These are phyloP conservation scores for Tenthredo distinguenda DNA, from an alignment of 2,888 invertebrate species.

Conservation along the genomic window DNA sequence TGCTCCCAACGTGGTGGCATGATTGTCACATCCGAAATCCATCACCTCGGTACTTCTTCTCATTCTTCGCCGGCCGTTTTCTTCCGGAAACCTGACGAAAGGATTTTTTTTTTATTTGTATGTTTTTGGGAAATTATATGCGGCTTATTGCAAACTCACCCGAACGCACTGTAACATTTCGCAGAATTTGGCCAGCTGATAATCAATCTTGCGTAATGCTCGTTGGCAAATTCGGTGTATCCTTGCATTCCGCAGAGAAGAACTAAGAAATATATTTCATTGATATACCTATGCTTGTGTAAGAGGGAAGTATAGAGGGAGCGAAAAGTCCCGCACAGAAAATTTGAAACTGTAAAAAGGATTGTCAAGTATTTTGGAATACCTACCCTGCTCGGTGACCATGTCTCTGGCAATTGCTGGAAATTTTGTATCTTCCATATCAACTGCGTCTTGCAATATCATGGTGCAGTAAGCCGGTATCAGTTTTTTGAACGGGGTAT, in stretches of 20 bases:
- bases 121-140: not conserved
- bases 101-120: not conserved
- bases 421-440: slow-evolving; percentile 67
- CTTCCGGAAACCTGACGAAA: slow-evolving; percentile 44
- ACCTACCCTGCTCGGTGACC: slow-evolving; percentile 73
- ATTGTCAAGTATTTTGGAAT: not conserved
- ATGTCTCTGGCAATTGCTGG: slow-evolving; percentile 70
- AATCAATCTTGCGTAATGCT: slow-evolving; percentile 73
- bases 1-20: slow-evolving; percentile 77
- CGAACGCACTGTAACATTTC: slow-evolving; percentile 74
- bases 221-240: slow-evolving; percentile 75
- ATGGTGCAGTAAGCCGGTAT: slow-evolving; percentile 65
- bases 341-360: not conserved
- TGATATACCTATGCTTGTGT: slow-evolving; percentile 66
- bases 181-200: slow-evolving; percentile 75
- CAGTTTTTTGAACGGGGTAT: slow-evolving; percentile 55
- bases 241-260: slow-evolving; percentile 79
- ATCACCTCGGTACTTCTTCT: slow-evolving; percentile 69
- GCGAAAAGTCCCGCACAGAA: not conserved
- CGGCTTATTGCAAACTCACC: slow-evolving; percentile 58
- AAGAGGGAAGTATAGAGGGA: slow-evolving; percentile 53
- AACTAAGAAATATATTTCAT: slow-evolving; percentile 70
- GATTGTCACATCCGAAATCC: slow-evolving; percentile 77
- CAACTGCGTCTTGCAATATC: slow-evolving; percentile 70
- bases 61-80: not conserved